These are phyloP conservation scores for Actinostola sp. DNA, from an alignment of 92 coral and sea anemone genomes.

Conservation along the genomic window DNA sequence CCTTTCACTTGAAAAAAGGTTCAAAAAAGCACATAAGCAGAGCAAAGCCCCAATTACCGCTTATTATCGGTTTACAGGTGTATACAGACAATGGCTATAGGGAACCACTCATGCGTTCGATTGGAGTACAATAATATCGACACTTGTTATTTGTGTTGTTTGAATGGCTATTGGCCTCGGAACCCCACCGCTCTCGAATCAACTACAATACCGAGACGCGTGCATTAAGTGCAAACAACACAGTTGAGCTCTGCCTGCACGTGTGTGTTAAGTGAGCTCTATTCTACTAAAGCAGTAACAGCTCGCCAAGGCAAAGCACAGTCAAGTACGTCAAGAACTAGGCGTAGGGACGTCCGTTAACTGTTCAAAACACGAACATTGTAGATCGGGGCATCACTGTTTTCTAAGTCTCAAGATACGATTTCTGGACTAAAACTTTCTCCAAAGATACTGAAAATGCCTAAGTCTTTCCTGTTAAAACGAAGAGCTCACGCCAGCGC, in stretches of 20 bases:
- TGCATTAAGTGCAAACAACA: conserved; percentile 64
- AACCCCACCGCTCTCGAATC: conserved; percentile 44
- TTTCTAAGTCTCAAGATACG: neutral
- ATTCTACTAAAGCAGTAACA: conserved; percentile 24
- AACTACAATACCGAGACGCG: conserved; percentile 69
- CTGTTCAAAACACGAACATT: neutral
- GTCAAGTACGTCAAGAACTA: conserved; percentile 40
- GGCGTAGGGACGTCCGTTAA: conserved; percentile 4
- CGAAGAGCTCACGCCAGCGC: conserved; percentile 33
- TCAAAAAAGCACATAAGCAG: conserved; percentile 30
- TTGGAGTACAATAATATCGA: conserved; percentile 65
- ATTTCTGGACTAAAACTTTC: neutral
- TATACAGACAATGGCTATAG: conserved; percentile 64
- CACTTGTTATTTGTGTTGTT: conserved; percentile 65
- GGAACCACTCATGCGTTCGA: conserved; percentile 58
- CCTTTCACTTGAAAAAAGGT: conserved; percentile 13
- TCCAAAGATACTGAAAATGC: conserved; percentile 42
- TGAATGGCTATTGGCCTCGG: conserved; percentile 56
- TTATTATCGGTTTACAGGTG: conserved; percentile 70
- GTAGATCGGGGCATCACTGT: neutral
- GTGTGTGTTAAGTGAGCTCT: conserved; percentile 56
- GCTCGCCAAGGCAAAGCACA: conserved; percentile 78
- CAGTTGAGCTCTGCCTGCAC: conserved; percentile 44
- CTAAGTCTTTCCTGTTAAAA: conserved; percentile 69
- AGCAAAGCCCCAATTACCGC: conserved; percentile 40